A percentile compares a stretch with the other conserved stretches of the same genome.
These are phyloP conservation scores for Pilophorus perplexus DNA, from an alignment of 2,888 invertebrate genomes.

Conservation along the genomic window DNA sequence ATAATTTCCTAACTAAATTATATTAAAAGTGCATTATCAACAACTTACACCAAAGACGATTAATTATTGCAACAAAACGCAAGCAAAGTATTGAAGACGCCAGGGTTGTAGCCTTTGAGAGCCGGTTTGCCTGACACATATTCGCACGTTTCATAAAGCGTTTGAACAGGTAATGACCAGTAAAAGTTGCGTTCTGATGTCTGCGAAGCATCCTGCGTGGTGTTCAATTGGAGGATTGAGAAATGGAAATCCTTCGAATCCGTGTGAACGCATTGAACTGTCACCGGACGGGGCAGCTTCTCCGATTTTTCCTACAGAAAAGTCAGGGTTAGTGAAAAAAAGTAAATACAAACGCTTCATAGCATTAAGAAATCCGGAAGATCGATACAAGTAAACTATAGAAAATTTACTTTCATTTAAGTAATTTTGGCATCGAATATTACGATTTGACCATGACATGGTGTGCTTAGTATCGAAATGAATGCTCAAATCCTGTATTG, in stretches of 20 bases:
- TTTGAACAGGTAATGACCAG: conserved; percentile 65
- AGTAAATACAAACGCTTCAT: neutral
- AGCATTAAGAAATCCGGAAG: too few relatives aligned
- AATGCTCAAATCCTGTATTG: too few relatives aligned
- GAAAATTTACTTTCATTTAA: too few relatives aligned
- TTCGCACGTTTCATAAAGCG: conserved; percentile 62
- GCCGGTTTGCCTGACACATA: conserved; percentile 65
- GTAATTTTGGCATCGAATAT: too few relatives aligned
- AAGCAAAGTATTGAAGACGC: conserved; percentile 72
- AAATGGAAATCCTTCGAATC: conserved; percentile 77
- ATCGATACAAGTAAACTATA: too few relatives aligned
- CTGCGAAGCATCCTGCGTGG: conserved; percentile 55
- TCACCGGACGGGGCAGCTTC: conserved; percentile 71
- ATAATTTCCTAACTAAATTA: conserved; percentile 17
- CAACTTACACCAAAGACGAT: too few relatives aligned
- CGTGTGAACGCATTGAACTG: conserved; percentile 78
- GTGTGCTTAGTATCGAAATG: too few relatives aligned
- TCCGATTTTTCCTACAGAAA: conserved; percentile 59
- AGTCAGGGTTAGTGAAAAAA: too few relatives aligned
- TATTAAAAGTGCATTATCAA: too few relatives aligned
- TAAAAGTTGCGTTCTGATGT: conserved; percentile 69
- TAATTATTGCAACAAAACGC: conserved; percentile 67
- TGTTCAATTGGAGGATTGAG: conserved; percentile 79
- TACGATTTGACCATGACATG: too few relatives aligned
- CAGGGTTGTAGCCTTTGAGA: conserved; percentile 72